A percentile compares a stretch with the other conserved stretches of the same genome.
phyloP scores from a whole-genome alignment of 2,888 invertebrate species.

The Imbricaverruca yamaguchii region DNA sequence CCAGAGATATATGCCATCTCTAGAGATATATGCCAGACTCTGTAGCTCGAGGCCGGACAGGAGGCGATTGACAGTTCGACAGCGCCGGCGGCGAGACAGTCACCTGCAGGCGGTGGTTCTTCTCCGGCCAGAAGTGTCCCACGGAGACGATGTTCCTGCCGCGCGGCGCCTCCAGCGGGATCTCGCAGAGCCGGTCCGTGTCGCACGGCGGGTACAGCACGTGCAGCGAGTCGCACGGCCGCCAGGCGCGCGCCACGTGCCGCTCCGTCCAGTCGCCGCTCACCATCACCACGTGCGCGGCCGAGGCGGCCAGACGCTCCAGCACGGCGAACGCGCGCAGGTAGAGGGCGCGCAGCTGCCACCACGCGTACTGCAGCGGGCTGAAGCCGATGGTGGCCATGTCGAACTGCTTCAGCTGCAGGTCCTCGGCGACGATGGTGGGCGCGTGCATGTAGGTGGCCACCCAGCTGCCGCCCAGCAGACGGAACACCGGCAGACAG shows the following conservation, averaged over 20 bases:
- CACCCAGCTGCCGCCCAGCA: constrained; percentile 66
- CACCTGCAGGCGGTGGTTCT: constrained; percentile 84
- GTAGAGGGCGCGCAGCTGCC: constrained; percentile 74
- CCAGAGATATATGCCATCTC: no score
- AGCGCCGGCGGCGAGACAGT: background rate
- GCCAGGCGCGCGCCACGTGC: constrained; percentile 70
- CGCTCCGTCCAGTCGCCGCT: constrained; percentile 96
- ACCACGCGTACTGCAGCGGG: constrained; percentile 71
- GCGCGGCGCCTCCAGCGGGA: constrained; percentile 40
- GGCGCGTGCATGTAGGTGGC: constrained; percentile 95
- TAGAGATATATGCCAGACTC: no score
- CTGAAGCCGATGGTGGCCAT: constrained; percentile 49
- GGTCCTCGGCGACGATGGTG: constrained; percentile 87
- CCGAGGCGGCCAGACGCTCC: constrained; percentile 73
- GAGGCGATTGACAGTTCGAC: no score
- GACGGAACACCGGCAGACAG: constrained; percentile 84
- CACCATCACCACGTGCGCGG: constrained; percentile 80
- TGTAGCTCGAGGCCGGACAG: no score
- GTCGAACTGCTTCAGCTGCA: constrained; percentile 39
- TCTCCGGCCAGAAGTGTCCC: constrained; percentile 95
- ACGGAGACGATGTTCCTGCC: constrained; percentile 72
- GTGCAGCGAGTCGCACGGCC: constrained; percentile 35
- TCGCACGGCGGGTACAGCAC: constrained; percentile 93
- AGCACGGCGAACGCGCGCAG: constrained; percentile 81
- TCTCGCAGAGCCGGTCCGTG: constrained; percentile 45